phyloP scores from a whole-genome alignment of 2,113 vertebrate species.

The Tympanuchus pallidicinctus region DNA sequence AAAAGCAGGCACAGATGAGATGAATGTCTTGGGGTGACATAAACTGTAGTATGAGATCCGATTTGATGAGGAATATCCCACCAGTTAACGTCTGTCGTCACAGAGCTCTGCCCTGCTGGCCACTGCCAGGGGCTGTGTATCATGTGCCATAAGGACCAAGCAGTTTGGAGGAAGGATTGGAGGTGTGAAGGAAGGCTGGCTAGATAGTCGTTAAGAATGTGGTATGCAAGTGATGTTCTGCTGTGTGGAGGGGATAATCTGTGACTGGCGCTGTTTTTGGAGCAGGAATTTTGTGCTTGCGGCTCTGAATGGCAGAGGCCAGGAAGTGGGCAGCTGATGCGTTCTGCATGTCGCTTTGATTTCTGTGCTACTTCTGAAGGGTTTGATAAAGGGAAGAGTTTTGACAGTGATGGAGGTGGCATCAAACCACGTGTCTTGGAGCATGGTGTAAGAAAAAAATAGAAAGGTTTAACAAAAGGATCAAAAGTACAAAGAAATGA shows the following conservation, averaged over 20 bases:
- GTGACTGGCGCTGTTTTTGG: neutral
- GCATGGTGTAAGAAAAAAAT: neutral
- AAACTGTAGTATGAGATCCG: neutral
- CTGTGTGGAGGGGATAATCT: neutral
- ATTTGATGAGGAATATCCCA: neutral
- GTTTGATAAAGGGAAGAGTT: neutral
- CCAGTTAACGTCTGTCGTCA: neutral
- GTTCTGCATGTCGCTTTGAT: neutral
- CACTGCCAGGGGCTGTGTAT: neutral
- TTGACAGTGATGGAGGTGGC: neutral
- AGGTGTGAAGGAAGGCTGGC: neutral
- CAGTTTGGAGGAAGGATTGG: neutral
- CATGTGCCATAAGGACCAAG: fast-evolving
- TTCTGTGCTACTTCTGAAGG: neutral
- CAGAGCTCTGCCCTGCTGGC: neutral
- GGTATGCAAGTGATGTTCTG: neutral
- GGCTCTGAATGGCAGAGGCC: neutral
- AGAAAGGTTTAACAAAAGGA: neutral
- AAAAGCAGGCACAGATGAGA: neutral
- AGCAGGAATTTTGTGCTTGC: neutral
- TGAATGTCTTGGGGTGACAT: neutral
- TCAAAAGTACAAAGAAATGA: neutral
- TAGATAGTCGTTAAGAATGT: neutral
- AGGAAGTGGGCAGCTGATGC: neutral
- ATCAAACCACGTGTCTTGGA: neutral